A percentile compares a stretch with the other conserved stretches of the same genome.
These are phyloP conservation scores for Microcebus murinus DNA, from an alignment of 2,113 vertebrate genomes.

Conservation along the genomic window DNA sequence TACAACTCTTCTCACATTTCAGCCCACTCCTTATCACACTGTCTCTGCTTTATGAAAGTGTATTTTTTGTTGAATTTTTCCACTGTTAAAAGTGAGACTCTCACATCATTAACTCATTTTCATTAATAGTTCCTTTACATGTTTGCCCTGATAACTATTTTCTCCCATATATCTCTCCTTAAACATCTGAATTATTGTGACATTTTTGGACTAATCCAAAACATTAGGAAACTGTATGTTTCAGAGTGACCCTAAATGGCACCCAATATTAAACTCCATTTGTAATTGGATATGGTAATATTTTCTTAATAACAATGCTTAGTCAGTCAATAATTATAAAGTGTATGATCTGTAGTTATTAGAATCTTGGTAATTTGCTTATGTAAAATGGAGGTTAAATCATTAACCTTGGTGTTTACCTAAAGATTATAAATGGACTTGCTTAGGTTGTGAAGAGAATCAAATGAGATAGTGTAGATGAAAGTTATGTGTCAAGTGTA, in stretches of 20 bases:
- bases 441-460: conserved; percentile 38
- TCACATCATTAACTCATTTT: conserved; percentile 26
- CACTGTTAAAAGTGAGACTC: background rate
- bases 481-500: background rate
- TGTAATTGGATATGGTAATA: conserved; percentile 40
- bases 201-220: background rate
- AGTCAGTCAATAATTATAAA: conserved; percentile 51
- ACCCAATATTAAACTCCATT: conserved; percentile 37
- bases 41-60: background rate
- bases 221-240: background rate
- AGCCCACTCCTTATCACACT: background rate
- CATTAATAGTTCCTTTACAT: background rate
- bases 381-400: conserved; percentile 64
- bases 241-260: background rate
- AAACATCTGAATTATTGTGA: background rate
- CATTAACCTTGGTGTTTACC: conserved; percentile 66
- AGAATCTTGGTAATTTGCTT: conserved; percentile 61
- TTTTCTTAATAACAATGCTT: conserved; percentile 50
- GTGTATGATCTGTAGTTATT: conserved; percentile 34
- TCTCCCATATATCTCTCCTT: background rate
- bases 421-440: conserved; percentile 38
- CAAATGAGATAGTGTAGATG: background rate
- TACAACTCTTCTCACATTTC: conserved; percentile 39
- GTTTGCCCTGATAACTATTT: background rate
- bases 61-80: background rate